phyloP scores from a whole-genome alignment of 1,140 invertebrate genomes.

The Bombus huntii region DNA sequence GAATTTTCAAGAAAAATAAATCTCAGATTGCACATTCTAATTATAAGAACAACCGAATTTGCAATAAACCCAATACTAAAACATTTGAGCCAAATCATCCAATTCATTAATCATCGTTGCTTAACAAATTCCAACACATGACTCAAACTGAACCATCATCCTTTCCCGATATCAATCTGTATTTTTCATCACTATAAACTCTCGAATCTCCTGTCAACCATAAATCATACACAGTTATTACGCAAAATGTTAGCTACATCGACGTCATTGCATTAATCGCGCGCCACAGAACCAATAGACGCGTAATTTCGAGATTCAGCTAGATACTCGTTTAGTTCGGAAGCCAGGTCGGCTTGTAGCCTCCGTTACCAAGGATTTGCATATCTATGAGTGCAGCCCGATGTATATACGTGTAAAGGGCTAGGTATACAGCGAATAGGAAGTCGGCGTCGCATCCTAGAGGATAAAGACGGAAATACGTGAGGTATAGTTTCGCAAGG shows the following conservation, averaged over 20 bases:
- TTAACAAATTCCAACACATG: neutral
- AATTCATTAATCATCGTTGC: neutral
- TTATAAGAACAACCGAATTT: neutral
- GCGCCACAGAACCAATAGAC: neutral
- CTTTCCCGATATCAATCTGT: neutral
- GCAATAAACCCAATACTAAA: too few species aligned
- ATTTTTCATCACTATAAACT: neutral
- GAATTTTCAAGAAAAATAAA: too few species aligned
- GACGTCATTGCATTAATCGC: conserved; percentile 22
- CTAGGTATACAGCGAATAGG: neutral
- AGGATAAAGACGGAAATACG: conserved; percentile 27
- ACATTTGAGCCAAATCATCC: neutral
- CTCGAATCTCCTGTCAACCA: neutral
- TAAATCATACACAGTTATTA: neutral
- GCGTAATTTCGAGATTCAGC: conserved; percentile 27
- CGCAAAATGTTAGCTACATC: neutral
- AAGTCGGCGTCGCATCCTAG: neutral
- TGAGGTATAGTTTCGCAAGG: neutral
- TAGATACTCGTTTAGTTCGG: conserved; percentile 28
- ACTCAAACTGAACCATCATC: neutral
- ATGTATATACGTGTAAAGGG: conserved; percentile 16
- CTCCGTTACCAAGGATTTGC: conserved; percentile 44
- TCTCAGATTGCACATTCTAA: neutral
- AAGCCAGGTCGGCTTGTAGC: neutral
- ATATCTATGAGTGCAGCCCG: conserved; percentile 49